These are phyloP conservation scores for Sorex maritimensis DNA, from an alignment of 2,797 vertebrate species.

Conservation along the genomic window DNA sequence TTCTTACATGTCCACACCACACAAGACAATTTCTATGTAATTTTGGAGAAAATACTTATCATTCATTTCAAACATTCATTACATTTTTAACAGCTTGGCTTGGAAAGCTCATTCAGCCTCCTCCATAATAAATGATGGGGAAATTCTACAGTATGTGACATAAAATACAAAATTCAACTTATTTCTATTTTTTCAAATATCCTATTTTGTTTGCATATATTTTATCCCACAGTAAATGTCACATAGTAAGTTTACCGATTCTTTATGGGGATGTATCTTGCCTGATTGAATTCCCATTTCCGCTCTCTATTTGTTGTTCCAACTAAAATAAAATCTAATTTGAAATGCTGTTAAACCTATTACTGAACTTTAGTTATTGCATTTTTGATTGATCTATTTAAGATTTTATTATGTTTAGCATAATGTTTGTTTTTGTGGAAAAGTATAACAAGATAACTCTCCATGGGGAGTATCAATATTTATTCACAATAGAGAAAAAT, in stretches of 20 bases:
- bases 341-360: background rate
- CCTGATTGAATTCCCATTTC: background rate
- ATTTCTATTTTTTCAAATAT: background rate
- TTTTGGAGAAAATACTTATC: background rate
- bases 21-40: accelerated
- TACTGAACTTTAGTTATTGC: background rate
- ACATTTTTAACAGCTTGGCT: background rate
- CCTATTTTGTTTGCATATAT: background rate
- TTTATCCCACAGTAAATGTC: background rate
- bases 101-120: background rate
- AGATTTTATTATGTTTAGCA: background rate
- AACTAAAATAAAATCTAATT: constrained; percentile 6
- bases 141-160: background rate
- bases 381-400: background rate
- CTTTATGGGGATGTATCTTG: background rate
- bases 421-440: background rate
- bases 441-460: background rate
- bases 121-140: background rate
- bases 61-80: background rate
- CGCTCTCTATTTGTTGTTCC: background rate
- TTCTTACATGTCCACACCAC: background rate
- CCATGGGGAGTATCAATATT: background rate
- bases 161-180: background rate
- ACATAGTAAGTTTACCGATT: background rate
- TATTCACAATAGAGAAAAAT: background rate